phyloP scores from a whole-genome alignment of 2,797 vertebrate species.

The Coilia nasus region DNA sequence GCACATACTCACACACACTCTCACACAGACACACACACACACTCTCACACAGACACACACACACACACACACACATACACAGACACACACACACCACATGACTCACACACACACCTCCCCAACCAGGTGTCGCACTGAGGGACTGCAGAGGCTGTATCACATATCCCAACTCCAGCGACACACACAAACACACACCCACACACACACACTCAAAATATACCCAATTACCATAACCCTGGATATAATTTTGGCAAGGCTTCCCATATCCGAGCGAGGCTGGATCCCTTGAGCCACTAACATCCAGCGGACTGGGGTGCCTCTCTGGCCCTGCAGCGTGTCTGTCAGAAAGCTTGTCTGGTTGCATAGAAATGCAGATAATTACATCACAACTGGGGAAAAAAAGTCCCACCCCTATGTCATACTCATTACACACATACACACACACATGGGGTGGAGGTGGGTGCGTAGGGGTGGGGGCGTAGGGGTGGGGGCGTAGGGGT shows the following conservation, averaged over 20 bases:
- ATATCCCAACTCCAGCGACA: neutral
- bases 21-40: neutral
- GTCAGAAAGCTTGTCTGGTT: neutral
- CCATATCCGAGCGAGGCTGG: too few relatives aligned
- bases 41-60: neutral
- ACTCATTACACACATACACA: neutral
- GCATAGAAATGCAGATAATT: neutral
- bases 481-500: too few relatives aligned
- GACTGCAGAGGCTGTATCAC: slow-evolving; percentile 53
- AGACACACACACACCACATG: slow-evolving; percentile 1
- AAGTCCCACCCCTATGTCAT: neutral
- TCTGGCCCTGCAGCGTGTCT: neutral
- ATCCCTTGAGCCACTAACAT: too few relatives aligned
- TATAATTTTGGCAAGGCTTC: neutral
- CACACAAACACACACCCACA: neutral
- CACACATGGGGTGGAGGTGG: too few relatives aligned
- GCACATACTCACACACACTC: neutral
- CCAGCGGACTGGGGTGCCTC: neutral
- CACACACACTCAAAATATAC: neutral
- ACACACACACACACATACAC: slow-evolving; percentile 11
- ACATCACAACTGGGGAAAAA: neutral
- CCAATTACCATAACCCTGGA: neutral
- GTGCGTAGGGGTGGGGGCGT: too few relatives aligned
- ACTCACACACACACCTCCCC: neutral
- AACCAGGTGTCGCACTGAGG: slow-evolving; percentile 37